A percentile compares a stretch with the other conserved stretches of the same genome.
Conservation (phyloP, 2,888 invertebrate genomes). For the Drosophila conformis region DNA sequence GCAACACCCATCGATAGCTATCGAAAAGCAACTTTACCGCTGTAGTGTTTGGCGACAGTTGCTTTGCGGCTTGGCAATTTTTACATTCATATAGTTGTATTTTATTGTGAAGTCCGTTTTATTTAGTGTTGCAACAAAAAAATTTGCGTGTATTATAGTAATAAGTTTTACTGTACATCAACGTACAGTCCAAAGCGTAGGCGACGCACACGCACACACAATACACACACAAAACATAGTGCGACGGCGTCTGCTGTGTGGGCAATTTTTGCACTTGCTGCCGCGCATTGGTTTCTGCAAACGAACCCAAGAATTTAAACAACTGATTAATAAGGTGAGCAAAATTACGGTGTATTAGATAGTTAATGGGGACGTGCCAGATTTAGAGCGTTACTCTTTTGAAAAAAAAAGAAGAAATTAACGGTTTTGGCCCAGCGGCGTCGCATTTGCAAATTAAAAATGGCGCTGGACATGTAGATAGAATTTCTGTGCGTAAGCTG, state of each 20-base stretch:
- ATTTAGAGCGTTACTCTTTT: background rate
- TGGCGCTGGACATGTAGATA: conserved; percentile 69
- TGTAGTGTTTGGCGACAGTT: conserved; percentile 18
- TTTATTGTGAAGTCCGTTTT: conserved; percentile 24
- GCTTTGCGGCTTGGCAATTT: conserved; percentile 18
- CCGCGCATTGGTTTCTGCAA: conserved; percentile 37
- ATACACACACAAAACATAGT: conserved; percentile 29
- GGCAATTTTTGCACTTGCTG: conserved; percentile 46
- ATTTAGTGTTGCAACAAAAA: conserved; percentile 25
- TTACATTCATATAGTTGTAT: conserved; percentile 2
- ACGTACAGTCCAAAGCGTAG: background rate
- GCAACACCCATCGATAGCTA: conserved; percentile 23
- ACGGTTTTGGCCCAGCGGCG: conserved; percentile 35
- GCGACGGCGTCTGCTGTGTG: conserved; percentile 54
- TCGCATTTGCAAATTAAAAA: conserved; percentile 72
- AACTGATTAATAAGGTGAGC: conserved; percentile 53
- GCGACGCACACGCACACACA: background rate
- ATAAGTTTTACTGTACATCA: conserved; percentile 1
- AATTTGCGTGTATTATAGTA: conserved; percentile 18
- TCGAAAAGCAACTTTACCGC: conserved; percentile 3
- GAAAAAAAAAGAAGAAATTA: background rate
- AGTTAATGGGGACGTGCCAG: background rate
- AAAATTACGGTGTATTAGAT: background rate
- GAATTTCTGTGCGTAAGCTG: conserved; percentile 36
- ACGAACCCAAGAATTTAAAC: conserved; percentile 6